Evolutionary conservation across 2,113 vertebrate species (phyloP).

Genomic region (Pardalotus punctatus): DNA sequence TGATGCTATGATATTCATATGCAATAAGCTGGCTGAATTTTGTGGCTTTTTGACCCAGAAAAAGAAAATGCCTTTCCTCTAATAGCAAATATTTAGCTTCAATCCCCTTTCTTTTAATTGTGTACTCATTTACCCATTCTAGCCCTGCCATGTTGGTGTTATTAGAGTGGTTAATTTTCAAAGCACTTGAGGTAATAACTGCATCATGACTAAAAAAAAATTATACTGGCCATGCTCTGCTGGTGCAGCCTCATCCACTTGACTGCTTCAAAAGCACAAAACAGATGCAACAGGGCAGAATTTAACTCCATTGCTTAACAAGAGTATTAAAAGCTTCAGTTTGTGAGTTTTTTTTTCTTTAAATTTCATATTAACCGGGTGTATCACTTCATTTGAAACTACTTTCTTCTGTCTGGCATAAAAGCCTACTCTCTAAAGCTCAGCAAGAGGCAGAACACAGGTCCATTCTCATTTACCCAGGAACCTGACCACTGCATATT

Average conservation of each 20-base stretch:
- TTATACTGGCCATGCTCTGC: background rate
- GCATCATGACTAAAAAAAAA: background rate
- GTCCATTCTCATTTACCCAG: background rate
- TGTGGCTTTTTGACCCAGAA: background rate
- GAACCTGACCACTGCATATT: background rate
- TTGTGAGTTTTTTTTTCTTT: background rate
- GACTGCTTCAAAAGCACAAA: background rate
- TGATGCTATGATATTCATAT: background rate
- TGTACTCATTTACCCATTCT: background rate
- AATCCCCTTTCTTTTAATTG: background rate
- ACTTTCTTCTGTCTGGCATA: background rate
- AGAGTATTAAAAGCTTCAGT: background rate
- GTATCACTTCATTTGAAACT: background rate
- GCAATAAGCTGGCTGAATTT: background rate
- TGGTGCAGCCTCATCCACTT: background rate
- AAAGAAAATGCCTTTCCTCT: background rate
- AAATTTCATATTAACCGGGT: background rate
- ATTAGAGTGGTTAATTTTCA: background rate
- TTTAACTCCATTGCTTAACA: background rate
- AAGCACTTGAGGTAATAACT: background rate
- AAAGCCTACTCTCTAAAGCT: background rate
- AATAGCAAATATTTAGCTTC: background rate
- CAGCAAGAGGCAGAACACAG: background rate
- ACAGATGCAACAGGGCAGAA: background rate
- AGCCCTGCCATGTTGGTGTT: background rate